Percentiles rank a stretch among this genome's conserved stretches.
phyloP scores from a whole-genome alignment of 2,797 vertebrate species.

The Eulemur mongoz region DNA sequence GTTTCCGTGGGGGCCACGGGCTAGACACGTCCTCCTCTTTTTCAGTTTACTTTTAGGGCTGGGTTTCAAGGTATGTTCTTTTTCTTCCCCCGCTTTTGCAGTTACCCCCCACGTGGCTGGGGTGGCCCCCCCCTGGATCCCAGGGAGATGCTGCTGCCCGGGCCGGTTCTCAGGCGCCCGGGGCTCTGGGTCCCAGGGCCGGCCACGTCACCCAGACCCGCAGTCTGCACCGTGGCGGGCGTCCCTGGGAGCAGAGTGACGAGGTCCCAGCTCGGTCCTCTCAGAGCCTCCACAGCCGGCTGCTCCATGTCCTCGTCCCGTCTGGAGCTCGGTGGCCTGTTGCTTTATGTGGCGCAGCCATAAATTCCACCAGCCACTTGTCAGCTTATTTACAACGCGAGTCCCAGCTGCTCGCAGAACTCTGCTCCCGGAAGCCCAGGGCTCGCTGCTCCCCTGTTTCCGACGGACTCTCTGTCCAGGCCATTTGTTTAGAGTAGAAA shows the following conservation, averaged over 20 bases:
- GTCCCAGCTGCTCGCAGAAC: conserved; percentile 32
- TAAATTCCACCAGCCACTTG: conserved; percentile 50
- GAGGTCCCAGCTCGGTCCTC: neutral
- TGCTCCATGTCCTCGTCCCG: neutral
- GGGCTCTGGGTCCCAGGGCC: neutral
- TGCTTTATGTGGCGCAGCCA: neutral
- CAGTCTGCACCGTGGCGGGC: fast-evolving
- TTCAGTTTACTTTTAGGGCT: neutral
- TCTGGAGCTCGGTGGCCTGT: neutral
- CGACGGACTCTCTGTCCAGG: conserved; percentile 49
- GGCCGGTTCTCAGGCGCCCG: neutral
- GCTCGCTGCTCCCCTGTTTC: conserved; percentile 60
- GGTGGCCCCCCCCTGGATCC: neutral
- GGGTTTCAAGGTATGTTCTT: neutral
- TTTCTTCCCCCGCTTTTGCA: neutral
- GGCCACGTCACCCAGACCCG: neutral
- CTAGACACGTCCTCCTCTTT: fast-evolving
- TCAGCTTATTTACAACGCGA: conserved; percentile 62
- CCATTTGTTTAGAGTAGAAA: conserved; percentile 79
- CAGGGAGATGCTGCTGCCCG: fast-evolving
- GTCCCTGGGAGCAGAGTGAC: fast-evolving
- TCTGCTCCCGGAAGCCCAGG: conserved; percentile 13
- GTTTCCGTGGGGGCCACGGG: fast-evolving
- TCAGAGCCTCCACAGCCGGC: neutral
- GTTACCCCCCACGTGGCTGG: neutral